phyloP scores from a whole-genome alignment of 2,797 vertebrate species.

The Apogon talboti region DNA sequence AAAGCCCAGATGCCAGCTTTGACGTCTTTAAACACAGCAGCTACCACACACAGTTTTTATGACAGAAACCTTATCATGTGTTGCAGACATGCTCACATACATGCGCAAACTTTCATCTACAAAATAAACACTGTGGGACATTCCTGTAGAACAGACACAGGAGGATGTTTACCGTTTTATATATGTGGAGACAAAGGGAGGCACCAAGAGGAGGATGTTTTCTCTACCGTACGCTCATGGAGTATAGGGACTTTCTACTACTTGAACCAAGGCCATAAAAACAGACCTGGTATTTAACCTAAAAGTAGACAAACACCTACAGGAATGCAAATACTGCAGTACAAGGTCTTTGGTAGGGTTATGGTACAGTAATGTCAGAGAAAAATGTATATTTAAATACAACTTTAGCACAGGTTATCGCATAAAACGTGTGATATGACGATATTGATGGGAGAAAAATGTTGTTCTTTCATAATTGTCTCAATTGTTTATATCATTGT shows the following conservation, averaged over 20 bases:
- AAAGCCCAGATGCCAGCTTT: slow-evolving; percentile 28
- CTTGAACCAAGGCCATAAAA: neutral
- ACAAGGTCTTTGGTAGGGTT: neutral
- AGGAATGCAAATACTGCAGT: neutral
- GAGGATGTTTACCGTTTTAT: slow-evolving; percentile 60
- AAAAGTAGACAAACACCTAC: slow-evolving; percentile 5
- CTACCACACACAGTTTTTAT: neutral
- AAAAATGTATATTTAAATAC: too few relatives aligned
- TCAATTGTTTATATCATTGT: too few relatives aligned
- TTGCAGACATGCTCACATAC: neutral
- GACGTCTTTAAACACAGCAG: slow-evolving; percentile 19
- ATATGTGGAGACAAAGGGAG: slow-evolving; percentile 42
- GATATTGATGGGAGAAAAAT: too few relatives aligned
- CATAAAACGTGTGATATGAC: too few relatives aligned
- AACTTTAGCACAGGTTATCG: too few relatives aligned
- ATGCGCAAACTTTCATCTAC: slow-evolving; percentile 12
- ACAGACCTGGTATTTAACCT: neutral
- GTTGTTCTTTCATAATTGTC: too few relatives aligned
- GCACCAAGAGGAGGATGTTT: slow-evolving; percentile 65
- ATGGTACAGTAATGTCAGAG: too few relatives aligned
- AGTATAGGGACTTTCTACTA: neutral
- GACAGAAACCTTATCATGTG: slow-evolving; percentile 18
- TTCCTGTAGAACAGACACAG: slow-evolving; percentile 53
- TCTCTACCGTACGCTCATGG: slow-evolving; percentile 29
- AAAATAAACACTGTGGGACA: slow-evolving; percentile 42